Evolutionary conservation across 2,113 vertebrate species (phyloP).

Genomic region (Oreamnos americanus): DNA sequence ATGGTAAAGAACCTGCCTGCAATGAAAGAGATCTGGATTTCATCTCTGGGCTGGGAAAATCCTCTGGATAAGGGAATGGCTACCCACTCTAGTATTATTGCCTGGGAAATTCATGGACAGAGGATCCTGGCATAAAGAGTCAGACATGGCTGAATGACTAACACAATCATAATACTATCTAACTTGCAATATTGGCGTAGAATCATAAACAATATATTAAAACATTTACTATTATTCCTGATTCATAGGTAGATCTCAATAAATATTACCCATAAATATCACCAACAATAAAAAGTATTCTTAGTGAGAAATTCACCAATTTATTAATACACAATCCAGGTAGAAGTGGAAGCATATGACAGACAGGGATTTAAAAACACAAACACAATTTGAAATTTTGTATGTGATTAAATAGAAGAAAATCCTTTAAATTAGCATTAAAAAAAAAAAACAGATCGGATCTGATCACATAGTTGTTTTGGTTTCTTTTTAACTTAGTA

Average conservation of each 20-base stretch:
- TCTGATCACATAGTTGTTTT: slow-evolving; percentile 31
- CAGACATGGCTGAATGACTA: not conserved
- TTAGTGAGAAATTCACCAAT: not conserved
- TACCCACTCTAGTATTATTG: not conserved
- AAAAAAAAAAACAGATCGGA: not conserved
- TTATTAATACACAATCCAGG: not conserved
- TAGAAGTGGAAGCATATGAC: not conserved
- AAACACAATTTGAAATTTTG: slow-evolving; percentile 19
- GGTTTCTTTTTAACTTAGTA: not conserved
- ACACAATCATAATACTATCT: not conserved
- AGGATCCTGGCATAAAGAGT: not conserved
- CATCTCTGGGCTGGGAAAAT: not conserved
- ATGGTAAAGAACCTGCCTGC: not conserved
- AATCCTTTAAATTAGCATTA: slow-evolving; percentile 20
- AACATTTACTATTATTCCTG: not conserved
- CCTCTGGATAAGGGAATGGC: not conserved
- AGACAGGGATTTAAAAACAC: not conserved
- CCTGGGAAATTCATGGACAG: not conserved
- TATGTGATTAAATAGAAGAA: not conserved
- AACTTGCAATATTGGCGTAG: not conserved
- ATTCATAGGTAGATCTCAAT: not conserved
- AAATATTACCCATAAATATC: not conserved
- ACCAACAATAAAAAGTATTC: not conserved
- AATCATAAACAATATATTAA: not conserved
- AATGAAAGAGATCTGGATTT: not conserved